Evolutionary conservation across 2,113 vertebrate species (phyloP), one percentile per base, ranked within the genome.

Genomic region (Chaenogobius annularis): DNA sequence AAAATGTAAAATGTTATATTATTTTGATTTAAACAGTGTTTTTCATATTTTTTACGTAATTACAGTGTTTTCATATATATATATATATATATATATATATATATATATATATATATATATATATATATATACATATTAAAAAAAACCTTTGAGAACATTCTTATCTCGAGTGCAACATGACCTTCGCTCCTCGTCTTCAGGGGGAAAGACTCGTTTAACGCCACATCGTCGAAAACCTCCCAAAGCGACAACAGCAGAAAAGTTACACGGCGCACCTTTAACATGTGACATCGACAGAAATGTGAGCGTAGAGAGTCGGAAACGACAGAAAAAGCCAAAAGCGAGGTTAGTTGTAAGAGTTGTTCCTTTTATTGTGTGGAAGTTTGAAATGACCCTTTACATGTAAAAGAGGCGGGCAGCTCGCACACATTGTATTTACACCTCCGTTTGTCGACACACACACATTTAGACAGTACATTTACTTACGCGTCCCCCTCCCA

Each of bases 371-470:
- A 83, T 62, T 64, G 68, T 61, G 48, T 64, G 50, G 48, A 2
- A 52, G 48, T 19, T 52, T 52, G 19, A 87, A 74, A 80, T 75
- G 66, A 84, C 83, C 54, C 19, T 59, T 31, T 59, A 82, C 73
- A 83, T 78, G 82, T 74, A 79, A 80, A 89, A 88, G 83, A 87
- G 83, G 83, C 87, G 91, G 88, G 84, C 83, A 86, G 80, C 78
- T 89, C 69, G 88, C 88, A 84, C 84, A 86, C 85, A 83, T 70
- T 83, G 87, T 90, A 92, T 93, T 85, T 92, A 92, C 91, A 52
- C 48, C 73, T 88, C 78, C 77, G 26, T 77, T 84, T 77, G 75
- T 86, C 72, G 84, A 90, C 85, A 91, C 85, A 88, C 37, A 46
- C 23, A 63, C 20, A 22, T 20, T 85, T 69, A 68, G 80, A 90